These are phyloP conservation scores for Discoglossus pictus DNA, from an alignment of 2,797 vertebrate genomes.

Conservation along the genomic window DNA sequence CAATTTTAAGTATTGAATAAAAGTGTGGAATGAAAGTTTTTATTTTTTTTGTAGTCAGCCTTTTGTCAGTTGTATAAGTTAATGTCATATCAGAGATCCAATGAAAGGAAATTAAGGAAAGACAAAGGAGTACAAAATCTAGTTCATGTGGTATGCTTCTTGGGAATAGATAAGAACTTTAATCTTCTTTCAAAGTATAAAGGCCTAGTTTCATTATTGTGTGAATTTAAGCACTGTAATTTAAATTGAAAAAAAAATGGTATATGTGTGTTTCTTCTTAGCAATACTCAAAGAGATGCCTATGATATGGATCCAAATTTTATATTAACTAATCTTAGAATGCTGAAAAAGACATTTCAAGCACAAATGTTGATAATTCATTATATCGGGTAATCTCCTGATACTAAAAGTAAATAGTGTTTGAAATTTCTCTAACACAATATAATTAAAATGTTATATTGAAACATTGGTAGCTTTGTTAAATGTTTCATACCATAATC, in stretches of 20 bases:
- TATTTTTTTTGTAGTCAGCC: background rate
- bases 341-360: background rate
- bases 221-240: no score
- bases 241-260: no score
- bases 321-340: no score
- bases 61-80: background rate
- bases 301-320: no score
- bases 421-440: background rate
- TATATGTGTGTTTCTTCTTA: no score
- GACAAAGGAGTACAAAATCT: background rate
- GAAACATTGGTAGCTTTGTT: slow-evolving; percentile 11
- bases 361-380: no score
- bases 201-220: no score
- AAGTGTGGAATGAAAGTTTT: no score
- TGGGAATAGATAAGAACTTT: no score
- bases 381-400: background rate
- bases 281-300: no score
- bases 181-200: no score
- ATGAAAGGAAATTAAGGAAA: slow-evolving; percentile 1
- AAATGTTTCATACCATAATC: background rate
- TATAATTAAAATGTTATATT: background rate
- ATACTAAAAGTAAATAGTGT: slow-evolving; percentile 2
- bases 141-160: no score
- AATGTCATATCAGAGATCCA: background rate
- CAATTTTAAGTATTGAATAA: background rate